These are phyloP conservation scores for Struthio camelus DNA, from an alignment of 2,113 vertebrate species.

Conservation along the genomic window DNA sequence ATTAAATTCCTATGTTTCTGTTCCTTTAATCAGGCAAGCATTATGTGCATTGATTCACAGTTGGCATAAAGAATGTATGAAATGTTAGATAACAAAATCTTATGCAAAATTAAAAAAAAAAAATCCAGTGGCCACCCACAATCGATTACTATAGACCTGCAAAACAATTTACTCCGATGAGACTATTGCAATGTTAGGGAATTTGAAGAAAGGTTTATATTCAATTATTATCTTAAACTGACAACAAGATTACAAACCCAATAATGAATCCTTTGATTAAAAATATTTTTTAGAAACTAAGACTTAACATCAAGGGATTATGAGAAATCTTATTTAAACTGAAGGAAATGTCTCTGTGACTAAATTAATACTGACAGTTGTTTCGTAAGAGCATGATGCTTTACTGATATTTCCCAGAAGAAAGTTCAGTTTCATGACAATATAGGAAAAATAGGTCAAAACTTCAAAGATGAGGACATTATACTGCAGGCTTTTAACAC, in stretches of 20 bases:
- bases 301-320: background rate
- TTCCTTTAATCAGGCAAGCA: background rate
- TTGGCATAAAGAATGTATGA: background rate
- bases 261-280: background rate
- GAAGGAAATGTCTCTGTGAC: slow-evolving; percentile 11
- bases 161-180: background rate
- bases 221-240: background rate
- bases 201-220: background rate
- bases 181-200: background rate
- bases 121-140: background rate
- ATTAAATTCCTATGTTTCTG: background rate
- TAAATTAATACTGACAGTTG: slow-evolving; percentile 33
- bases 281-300: background rate
- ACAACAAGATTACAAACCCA: background rate
- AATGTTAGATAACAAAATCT: background rate
- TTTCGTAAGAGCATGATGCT: background rate
- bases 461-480: background rate
- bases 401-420: slow-evolving; percentile 34
- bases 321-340: background rate
- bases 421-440: slow-evolving; percentile 15
- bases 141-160: background rate
- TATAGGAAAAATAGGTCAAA: slow-evolving; percentile 44
- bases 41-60: background rate
- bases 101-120: background rate
- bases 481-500: background rate